Conservation (phyloP, 1,140 invertebrate genomes). For the Nilaparvata lugens region DNA sequence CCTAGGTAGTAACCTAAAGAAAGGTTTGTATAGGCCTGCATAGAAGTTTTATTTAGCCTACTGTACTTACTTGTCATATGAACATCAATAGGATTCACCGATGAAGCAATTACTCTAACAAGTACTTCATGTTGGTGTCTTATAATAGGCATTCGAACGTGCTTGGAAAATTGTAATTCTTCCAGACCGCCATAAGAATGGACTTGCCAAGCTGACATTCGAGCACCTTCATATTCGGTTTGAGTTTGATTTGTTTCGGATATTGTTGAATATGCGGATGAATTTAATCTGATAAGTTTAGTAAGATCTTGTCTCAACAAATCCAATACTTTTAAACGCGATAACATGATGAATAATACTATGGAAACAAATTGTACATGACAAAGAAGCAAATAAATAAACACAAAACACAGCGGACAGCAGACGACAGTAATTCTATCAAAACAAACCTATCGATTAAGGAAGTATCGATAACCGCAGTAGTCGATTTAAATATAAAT, state of each 20-base stretch:
- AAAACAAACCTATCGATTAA: too few species aligned
- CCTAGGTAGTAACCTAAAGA: background rate
- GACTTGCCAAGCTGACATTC: conserved; percentile 65
- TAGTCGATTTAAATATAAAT: too few species aligned
- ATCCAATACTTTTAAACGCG: too few species aligned
- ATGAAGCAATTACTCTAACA: conserved; percentile 68
- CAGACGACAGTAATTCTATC: too few species aligned
- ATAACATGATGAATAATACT: too few species aligned
- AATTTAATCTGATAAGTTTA: too few species aligned
- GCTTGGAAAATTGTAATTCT: conserved; percentile 50
- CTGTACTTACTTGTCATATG: conserved; percentile 60
- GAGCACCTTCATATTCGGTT: background rate
- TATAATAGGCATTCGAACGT: conserved; percentile 55
- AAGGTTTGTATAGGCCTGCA: background rate
- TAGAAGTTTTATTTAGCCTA: background rate
- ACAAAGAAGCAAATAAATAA: too few species aligned
- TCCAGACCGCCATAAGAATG: conserved; percentile 60
- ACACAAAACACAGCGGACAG: too few species aligned
- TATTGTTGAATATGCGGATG: too few species aligned
- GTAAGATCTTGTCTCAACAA: too few species aligned
- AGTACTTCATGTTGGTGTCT: conserved; percentile 61
- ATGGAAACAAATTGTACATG: too few species aligned
- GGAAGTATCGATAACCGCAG: too few species aligned
- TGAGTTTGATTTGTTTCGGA: background rate
- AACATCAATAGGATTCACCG: conserved; percentile 88